Percentiles rank a stretch among this genome's conserved stretches.
Conservation (phyloP, 92 coral and sea anemone genomes). For the Zoanthus solanderi region DNA sequence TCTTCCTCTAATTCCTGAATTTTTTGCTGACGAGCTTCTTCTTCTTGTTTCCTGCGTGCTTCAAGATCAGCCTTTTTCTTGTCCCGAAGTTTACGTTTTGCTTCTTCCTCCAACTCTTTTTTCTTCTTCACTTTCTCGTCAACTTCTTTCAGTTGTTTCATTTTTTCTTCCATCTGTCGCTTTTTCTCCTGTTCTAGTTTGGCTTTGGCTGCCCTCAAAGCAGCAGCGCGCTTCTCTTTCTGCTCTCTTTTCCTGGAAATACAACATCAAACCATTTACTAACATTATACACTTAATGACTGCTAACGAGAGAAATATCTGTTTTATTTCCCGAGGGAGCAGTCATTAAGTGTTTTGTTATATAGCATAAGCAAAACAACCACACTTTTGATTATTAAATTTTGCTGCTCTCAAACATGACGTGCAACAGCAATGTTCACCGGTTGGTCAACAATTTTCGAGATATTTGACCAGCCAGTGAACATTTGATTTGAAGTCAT, state of each 20-base stretch:
- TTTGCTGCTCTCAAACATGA: no score
- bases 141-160: slow-evolving; percentile 63
- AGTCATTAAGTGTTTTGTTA: no score
- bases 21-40: slow-evolving; percentile 73
- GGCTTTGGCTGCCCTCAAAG: slow-evolving; percentile 81
- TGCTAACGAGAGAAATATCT: no score
- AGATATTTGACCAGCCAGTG: no score
- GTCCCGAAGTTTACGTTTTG: slow-evolving; percentile 77
- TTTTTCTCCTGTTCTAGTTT: slow-evolving; percentile 78
- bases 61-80: slow-evolving; percentile 89
- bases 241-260: slow-evolving; percentile 85
- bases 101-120: slow-evolving; percentile 88
- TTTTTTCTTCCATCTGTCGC: slow-evolving; percentile 80
- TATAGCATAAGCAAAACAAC: no score
- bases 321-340: no score
- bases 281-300: no score
- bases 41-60: slow-evolving; percentile 84
- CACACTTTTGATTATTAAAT: no score
- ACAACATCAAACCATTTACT: not conserved
- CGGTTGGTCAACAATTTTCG: no score
- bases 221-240: slow-evolving; percentile 86
- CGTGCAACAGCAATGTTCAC: no score
- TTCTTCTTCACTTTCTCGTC: slow-evolving; percentile 85
- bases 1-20: slow-evolving; percentile 78
- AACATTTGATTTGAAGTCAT: no score